A percentile compares a stretch with the other conserved stretches of the same genome.
These are phyloP conservation scores for Drosophila mayaguana DNA, from an alignment of 2,888 invertebrate genomes.

Conservation along the genomic window DNA sequence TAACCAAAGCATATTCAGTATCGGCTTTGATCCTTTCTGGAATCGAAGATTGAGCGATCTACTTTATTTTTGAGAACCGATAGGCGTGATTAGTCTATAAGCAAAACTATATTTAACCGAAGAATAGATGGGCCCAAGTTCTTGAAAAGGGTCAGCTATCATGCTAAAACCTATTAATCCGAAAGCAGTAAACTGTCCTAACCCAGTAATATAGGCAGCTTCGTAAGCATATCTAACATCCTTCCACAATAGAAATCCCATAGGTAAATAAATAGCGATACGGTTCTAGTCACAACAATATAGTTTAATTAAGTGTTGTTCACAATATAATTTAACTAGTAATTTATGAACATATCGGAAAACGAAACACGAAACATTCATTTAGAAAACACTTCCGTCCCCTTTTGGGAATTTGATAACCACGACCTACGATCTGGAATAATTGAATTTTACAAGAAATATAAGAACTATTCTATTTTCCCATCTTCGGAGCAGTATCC, in stretches of 20 bases:
- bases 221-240: neutral
- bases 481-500: slow-evolving; percentile 81
- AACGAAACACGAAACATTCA: slow-evolving; percentile 9
- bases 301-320: neutral
- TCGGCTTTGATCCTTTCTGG: too few species aligned
- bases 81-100: too few species aligned
- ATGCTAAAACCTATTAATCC: too few species aligned
- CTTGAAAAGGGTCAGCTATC: too few species aligned
- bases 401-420: neutral
- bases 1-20: neutral
- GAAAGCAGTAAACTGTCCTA: too few species aligned
- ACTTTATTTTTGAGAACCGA: too few species aligned
- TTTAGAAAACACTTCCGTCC: slow-evolving; percentile 7
- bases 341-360: slow-evolving; percentile 22
- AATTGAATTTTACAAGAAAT: neutral
- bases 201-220: neutral
- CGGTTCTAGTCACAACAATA: neutral
- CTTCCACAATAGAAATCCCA: neutral
- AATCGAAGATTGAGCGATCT: too few species aligned
- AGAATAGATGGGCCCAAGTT: too few species aligned
- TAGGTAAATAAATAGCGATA: neutral
- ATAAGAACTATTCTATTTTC: slow-evolving; percentile 40
- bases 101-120: neutral
- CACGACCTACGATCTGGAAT: neutral
- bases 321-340: neutral